Conservation (phyloP, 2,888 invertebrate genomes). For the Hydrotaea cyrtoneurina region DNA sequence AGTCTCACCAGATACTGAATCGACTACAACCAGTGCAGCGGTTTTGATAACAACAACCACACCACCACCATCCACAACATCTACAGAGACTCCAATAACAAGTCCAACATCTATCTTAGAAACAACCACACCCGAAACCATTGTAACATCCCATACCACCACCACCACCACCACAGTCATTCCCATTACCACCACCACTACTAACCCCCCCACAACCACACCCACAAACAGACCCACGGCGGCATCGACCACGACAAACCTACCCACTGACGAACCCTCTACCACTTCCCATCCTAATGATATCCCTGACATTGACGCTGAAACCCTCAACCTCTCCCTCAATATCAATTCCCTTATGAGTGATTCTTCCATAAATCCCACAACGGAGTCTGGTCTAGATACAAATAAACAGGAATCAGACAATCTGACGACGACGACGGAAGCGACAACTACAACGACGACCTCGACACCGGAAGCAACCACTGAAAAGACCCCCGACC, state of each 20-base stretch:
- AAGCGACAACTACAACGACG: constrained; percentile 31
- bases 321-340: constrained; percentile 61
- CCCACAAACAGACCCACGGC: constrained; percentile 70
- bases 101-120: constrained; percentile 69
- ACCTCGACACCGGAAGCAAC: constrained; percentile 60
- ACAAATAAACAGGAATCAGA: constrained; percentile 60
- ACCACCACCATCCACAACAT: constrained; percentile 69
- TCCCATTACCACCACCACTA: constrained; percentile 64
- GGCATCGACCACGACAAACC: constrained; percentile 63
- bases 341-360: constrained; percentile 68
- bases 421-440: constrained; percentile 59
- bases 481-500: constrained; percentile 62
- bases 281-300: constrained; percentile 66
- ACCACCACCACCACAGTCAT: constrained; percentile 65
- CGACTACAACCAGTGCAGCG: constrained; percentile 69
- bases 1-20: constrained; percentile 69
- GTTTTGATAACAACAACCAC: constrained; percentile 67
- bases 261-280: constrained; percentile 49
- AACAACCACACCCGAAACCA: constrained; percentile 72
- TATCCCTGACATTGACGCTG: constrained; percentile 59
- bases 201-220: constrained; percentile 69
- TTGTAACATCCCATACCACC: constrained; percentile 69
- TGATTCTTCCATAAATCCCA: constrained; percentile 65
- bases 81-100: constrained; percentile 71
- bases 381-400: constrained; percentile 72